Percentiles rank a stretch among this genome's conserved stretches.
phyloP scores from a whole-genome alignment of 2,113 vertebrate species.

The Platycercus adscitus region DNA sequence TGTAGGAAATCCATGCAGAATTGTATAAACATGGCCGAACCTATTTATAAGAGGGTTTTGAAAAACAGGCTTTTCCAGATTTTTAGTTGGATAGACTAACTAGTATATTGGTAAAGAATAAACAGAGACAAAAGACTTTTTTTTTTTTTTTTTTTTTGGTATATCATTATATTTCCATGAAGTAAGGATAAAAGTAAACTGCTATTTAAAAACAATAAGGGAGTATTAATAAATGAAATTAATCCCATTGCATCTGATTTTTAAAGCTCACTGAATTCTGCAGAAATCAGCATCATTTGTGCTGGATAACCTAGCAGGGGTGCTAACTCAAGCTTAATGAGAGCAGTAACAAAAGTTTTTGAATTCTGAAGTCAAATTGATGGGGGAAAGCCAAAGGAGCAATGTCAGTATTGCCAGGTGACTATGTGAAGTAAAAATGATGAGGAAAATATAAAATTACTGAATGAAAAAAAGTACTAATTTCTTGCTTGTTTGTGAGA shows the following conservation, averaged over 20 bases:
- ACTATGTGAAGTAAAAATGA: background rate
- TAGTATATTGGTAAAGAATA: background rate
- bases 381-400: background rate
- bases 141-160: accelerated
- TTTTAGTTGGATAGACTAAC: background rate
- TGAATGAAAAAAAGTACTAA: background rate
- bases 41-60: background rate
- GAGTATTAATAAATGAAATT: background rate
- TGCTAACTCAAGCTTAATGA: background rate
- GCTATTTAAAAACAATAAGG: background rate
- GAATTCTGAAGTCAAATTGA: background rate
- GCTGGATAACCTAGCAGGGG: background rate
- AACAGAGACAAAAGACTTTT: background rate
- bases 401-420: background rate
- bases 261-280: background rate
- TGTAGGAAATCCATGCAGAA: background rate
- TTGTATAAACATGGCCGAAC: background rate
- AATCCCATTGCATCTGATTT: background rate
- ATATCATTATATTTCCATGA: background rate
- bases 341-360: background rate
- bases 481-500: background rate
- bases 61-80: background rate
- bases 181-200: background rate
- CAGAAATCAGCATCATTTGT: background rate
- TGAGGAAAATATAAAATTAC: background rate